Evolutionary conservation across 1,140 invertebrate genomes (phyloP).

Genomic region (Octopus sinensis): DNA sequence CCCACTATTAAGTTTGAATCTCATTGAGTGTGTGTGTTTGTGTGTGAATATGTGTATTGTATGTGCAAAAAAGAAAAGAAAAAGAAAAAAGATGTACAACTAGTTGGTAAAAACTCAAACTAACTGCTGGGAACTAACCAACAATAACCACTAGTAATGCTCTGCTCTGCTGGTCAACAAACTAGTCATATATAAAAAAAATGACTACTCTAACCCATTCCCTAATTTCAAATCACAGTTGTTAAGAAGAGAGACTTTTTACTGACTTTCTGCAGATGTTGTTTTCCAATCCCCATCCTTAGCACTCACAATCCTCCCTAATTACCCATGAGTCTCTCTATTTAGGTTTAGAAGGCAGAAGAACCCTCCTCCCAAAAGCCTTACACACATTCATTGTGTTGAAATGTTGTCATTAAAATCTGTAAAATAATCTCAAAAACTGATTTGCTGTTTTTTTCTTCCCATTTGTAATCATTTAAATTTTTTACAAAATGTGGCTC

Average conservation of each 20-base stretch:
- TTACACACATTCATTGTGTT: conserved; percentile 16
- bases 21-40: too few relatives aligned
- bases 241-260: background rate
- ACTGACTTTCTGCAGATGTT: background rate
- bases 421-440: conserved; percentile 6
- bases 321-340: background rate
- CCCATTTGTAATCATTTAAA: background rate
- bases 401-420: conserved; percentile 16
- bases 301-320: background rate
- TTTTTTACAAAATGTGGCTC: too few relatives aligned
- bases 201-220: background rate
- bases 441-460: background rate
- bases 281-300: background rate
- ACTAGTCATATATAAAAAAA: background rate
- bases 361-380: background rate
- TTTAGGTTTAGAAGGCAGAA: background rate
- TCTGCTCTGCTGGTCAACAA: too few relatives aligned
- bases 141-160: background rate
- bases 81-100: background rate
- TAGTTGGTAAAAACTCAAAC: background rate
- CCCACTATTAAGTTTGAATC: too few relatives aligned
- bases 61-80: background rate
- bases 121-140: background rate
- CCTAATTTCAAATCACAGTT: background rate
- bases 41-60: too few relatives aligned